Evolutionary conservation across 2,888 invertebrate species (phyloP).

Genomic region (Biston betularia): DNA sequence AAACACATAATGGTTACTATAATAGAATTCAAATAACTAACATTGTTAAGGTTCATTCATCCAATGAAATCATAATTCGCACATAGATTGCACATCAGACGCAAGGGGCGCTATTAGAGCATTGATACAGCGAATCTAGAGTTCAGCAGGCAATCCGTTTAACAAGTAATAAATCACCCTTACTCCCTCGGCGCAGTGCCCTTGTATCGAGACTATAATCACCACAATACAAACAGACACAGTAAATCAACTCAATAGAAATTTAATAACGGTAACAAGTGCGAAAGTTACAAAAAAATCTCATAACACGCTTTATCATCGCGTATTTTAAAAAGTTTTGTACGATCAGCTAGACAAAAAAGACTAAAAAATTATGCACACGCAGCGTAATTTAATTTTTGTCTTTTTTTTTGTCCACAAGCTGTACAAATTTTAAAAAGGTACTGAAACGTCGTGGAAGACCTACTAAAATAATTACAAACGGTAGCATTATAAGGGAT

Average conservation of each 20-base stretch:
- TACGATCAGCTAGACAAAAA: too few species aligned
- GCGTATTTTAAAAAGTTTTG: too few species aligned
- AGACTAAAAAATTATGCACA: too few species aligned
- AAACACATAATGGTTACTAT: neutral
- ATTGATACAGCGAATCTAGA: slow-evolving; percentile 66
- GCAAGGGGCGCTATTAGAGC: slow-evolving; percentile 48
- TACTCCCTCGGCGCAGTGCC: slow-evolving; percentile 49
- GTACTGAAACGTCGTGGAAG: too few species aligned
- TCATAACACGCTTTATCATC: too few species aligned
- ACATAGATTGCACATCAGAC: slow-evolving; percentile 33
- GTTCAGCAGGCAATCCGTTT: slow-evolving; percentile 74
- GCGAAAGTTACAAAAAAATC: too few species aligned
- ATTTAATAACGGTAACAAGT: too few species aligned
- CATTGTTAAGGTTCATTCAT: slow-evolving; percentile 1
- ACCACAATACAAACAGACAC: slow-evolving; percentile 4
- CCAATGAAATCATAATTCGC: slow-evolving; percentile 24
- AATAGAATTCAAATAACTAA: neutral
- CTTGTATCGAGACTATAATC: slow-evolving; percentile 19
- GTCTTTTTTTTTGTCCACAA: too few species aligned
- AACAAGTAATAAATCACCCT: slow-evolving; percentile 79
- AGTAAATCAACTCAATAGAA: slow-evolving; percentile 12
- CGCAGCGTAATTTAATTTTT: too few species aligned
- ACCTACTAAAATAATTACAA: too few species aligned
- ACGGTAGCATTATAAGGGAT: too few species aligned
- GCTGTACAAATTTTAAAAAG: too few species aligned